phyloP scores from a whole-genome alignment of 2,888 invertebrate species.

The Harpagoxenus sublaevis region DNA sequence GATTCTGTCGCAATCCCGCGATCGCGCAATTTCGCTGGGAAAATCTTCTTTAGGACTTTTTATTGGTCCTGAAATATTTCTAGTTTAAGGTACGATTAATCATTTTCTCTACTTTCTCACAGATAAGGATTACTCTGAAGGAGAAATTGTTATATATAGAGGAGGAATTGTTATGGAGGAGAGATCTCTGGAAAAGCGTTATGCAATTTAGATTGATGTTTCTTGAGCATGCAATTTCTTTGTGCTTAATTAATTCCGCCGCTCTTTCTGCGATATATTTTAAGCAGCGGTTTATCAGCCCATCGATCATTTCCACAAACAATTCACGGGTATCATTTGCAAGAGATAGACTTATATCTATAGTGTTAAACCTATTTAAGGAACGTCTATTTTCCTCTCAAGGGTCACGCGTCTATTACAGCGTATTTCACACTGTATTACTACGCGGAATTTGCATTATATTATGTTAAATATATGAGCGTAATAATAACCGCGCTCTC shows the following conservation, averaged over 20 bases:
- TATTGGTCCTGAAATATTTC: background rate
- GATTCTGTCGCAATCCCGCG: background rate
- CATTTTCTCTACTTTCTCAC: background rate
- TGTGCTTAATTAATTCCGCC: constrained; percentile 15
- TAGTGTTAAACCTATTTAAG: constrained; percentile 58
- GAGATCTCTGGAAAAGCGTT: background rate
- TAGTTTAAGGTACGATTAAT: background rate
- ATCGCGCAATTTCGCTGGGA: constrained; percentile 9
- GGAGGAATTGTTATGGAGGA: background rate
- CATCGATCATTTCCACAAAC: constrained; percentile 51
- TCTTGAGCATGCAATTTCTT: constrained; percentile 16
- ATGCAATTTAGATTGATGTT: constrained; percentile 31
- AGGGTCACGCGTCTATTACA: constrained; percentile 43
- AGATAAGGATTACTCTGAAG: background rate
- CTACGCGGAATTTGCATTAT: constrained; percentile 36
- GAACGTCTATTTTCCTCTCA: constrained; percentile 56
- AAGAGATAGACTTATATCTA: constrained; percentile 50
- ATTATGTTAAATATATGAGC: constrained; percentile 28
- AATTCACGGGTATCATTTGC: constrained; percentile 36
- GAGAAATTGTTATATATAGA: background rate
- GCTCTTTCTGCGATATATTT: constrained; percentile 2
- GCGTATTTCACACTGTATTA: constrained; percentile 20
- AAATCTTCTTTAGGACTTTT: background rate
- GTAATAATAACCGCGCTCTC: constrained; percentile 43
- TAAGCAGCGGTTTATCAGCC: constrained; percentile 15